Evolutionary conservation across 2,888 invertebrate genomes (phyloP).

Genomic region (Caenorhabditis drosophilae): DNA sequence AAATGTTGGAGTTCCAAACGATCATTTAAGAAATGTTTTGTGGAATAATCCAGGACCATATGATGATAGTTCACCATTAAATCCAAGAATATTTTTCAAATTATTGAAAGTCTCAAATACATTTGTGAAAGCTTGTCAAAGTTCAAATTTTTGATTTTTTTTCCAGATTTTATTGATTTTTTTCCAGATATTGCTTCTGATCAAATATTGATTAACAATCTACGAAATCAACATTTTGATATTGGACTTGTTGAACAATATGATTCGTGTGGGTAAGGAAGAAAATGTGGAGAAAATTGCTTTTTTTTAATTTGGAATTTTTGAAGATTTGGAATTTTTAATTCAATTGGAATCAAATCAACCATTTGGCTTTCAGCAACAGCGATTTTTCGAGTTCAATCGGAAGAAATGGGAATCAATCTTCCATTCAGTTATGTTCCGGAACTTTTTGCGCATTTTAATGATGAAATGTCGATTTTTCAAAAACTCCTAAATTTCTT

Average conservation of each 20-base stretch:
- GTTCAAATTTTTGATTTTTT: too few relatives aligned
- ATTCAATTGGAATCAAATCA: conserved; percentile 36
- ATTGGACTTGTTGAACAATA: conserved; percentile 64
- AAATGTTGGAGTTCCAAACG: conserved; percentile 39
- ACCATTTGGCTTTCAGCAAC: conserved; percentile 63
- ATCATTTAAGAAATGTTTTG: conserved; percentile 45
- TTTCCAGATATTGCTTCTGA: conserved; percentile 41
- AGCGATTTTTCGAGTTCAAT: conserved; percentile 54
- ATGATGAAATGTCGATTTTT: conserved; percentile 48
- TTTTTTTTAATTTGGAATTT: too few relatives aligned
- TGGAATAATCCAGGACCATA: conserved; percentile 65
- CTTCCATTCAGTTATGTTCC: conserved; percentile 64
- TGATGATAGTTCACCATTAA: conserved; percentile 58
- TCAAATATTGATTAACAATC: conserved; percentile 17
- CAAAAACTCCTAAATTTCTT: conserved; percentile 36
- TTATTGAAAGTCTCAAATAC: conserved; percentile 52
- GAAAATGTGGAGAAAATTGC: too few relatives aligned
- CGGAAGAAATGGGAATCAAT: conserved; percentile 52
- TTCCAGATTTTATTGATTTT: background rate
- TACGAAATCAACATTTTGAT: conserved; percentile 47
- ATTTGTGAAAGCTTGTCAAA: conserved; percentile 51
- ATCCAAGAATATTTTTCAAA: conserved; percentile 58
- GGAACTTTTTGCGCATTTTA: conserved; percentile 62
- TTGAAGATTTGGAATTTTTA: conserved; percentile 56
- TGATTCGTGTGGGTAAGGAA: conserved; percentile 59